Evolutionary conservation across 2,113 vertebrate species (phyloP), one percentile per base, ranked within the genome.

Genomic region (Notiomystis cincta): DNA sequence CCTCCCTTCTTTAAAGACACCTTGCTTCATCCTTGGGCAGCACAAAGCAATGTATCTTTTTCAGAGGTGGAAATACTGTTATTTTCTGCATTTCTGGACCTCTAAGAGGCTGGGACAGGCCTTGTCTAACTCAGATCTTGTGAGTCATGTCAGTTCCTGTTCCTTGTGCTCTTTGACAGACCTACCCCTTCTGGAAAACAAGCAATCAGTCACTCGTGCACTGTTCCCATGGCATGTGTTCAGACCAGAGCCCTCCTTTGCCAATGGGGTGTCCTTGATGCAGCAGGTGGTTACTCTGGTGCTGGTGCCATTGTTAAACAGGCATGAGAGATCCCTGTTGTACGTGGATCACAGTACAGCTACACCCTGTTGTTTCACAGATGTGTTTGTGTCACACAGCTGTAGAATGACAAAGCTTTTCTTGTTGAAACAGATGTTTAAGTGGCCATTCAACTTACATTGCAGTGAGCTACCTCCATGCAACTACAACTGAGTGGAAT

Each of bases 131-230:
- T 40, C 4, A 0, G 13, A 13, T 84, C 48, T 72, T 51, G 23
- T 1, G 6, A 40, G 11, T 62, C 18, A 7, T 45, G 47, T 35
- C 13, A 51, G 13, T 71, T 72, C 65, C 18, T 37, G 7, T 65
- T 87, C 56, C n/a, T 61, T 71, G 30, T n/a, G 33, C 48, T 31
- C 1, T 48, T 35, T 14, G 45, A 21, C 28, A 71, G 30, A 25
- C 27, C 4, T 69, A 14, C 5, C 10, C 5, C 12, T 40, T 45
- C 35, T 84, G 37, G 61, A 91, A 91, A 67, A 24, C 10, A 50
- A 60, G 35, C 33, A 38, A 0, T 42, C 27, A 38, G 51, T 65
- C 38, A 44, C 19, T 47, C 0, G 0, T 23, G n/a, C 0, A 3
- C 19, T 78, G 25, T 31, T 70, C 16, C 27, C 51, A 19, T 58